Base-by-base conservation (phyloP, 2,113 vertebrate species). In the Nymphicus hollandicus region DNA sequence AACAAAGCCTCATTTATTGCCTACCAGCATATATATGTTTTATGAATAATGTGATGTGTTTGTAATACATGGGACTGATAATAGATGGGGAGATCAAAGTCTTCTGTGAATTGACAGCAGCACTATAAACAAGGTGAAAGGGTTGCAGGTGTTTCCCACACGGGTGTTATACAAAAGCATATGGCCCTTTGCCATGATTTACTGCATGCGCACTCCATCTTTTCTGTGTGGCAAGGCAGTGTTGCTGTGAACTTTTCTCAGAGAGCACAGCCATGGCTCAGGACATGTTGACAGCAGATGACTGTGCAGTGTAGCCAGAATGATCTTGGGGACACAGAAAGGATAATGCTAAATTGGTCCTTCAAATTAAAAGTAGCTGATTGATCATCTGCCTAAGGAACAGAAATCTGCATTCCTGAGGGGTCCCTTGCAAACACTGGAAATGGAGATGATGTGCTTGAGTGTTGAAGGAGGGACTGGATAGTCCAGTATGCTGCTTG, bases 51-150 rank as follows among this genome's bases (percentile, higher is more conserved):
- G 84, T 37, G 69, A 83, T 89, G 63, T 65, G 49, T 89, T 91
- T 95, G 88, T 91, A 94, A 89, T 78, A 64, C n/a, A 71, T 5
- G 50, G 35, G 64, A 47, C 86, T 94, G 80, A 93, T 95, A 96
- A 95, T 73, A 94, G 94, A 91, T 69, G 93, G 73, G 84, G 76
- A 95, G 96, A 97, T 97, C 95, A 97, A 96, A 97, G 97, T 76
- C 77, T 73, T 82, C 64, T 94, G 52, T 91, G 81, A 85, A 83
- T 92, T 96, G 89, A 88, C 86, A 96, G 91, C 88, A 89, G 73
- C 27, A 37, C 85, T 86, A 80, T 88, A 94, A 97, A 96, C 69
- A 91, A 86, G 88, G 94, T 81, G 87, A 91, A 95, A 46, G 87
- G 92, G 66, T 69, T 95, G 79, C 97, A 97, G 89, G 96, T 97